Evolutionary conservation across 2,797 vertebrate species (phyloP), one percentile per base, ranked within the genome.

Genomic region (Tokudaia tokunoshimensis): DNA sequence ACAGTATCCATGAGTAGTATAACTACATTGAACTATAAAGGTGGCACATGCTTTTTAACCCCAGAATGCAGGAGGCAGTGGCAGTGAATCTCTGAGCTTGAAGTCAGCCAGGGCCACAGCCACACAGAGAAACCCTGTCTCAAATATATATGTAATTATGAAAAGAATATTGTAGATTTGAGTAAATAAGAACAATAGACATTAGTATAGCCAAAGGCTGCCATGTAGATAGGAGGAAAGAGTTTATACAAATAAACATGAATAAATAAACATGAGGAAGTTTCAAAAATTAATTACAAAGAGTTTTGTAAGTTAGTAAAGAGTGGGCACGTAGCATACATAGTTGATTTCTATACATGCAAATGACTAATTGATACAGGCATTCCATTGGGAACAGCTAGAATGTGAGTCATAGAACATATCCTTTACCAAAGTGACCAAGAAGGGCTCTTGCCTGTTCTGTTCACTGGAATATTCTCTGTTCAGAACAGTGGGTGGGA

Each of bases 201-300:
- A 44, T 11, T 34, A 14, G 2, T 67, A 81, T 26, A 67, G 37
- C 24, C 44, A 75, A 80, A 63, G 22, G 15, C 59, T 79, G 3
- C 44, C 81, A 26, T 12, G 22, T 52, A 75, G 6, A 50, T 85
- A 59, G 14, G 17, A 89, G 55, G 37, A 26, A 79, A 52, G 11
- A 34, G 17, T 57, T 65, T 85, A 92, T 90, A 31, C 85, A 89
- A 90, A 75, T 80, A 89, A 80, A 55, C 20, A 61, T 74, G 4
- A 75, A 89, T 63, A 29, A 12, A 29, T 63, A 63, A 63, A 4
- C 61, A 63, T 63, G 61, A 63, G 61, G n/a, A 80, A 65, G 7
- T 52, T 92, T 83, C 37, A 63, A 63, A 37, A 86, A 20, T 79
- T 75, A 89, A 94, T 57, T 89, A 47, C n/a, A 31, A 84, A 92